phyloP scores from a whole-genome alignment of 2,113 vertebrate genomes.

The Limanda limanda region DNA sequence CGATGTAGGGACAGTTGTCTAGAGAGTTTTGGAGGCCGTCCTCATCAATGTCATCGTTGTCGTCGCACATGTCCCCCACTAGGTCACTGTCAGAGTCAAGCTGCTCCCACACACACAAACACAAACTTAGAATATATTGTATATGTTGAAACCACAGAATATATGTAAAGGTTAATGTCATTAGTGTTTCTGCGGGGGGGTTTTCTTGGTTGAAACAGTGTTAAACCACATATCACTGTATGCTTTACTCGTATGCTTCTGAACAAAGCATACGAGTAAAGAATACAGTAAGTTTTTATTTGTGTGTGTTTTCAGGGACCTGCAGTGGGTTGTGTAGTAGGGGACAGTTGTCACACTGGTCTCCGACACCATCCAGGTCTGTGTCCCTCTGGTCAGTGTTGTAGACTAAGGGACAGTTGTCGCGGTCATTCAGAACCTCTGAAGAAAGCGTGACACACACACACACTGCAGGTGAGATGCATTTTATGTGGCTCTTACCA shows the following conservation, averaged over 20 bases:
- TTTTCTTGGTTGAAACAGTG: too few relatives aligned
- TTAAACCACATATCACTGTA: too few relatives aligned
- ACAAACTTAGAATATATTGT: too few relatives aligned
- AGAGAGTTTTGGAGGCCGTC: constrained; percentile 97
- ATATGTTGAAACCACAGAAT: too few relatives aligned
- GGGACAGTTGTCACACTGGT: constrained; percentile 97
- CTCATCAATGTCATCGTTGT: constrained; percentile 94
- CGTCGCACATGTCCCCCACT: constrained; percentile 94
- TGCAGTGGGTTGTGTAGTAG: constrained; percentile 93
- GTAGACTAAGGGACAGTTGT: constrained; percentile 95
- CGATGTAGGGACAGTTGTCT: constrained; percentile 95
- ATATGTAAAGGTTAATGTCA: too few relatives aligned
- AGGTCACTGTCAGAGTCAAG: constrained; percentile 92
- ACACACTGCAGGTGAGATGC: not conserved
- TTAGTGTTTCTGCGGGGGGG: too few relatives aligned
- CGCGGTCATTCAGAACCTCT: constrained; percentile 94
- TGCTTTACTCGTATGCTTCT: not conserved
- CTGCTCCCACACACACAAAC: constrained; percentile 69
- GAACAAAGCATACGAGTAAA: too few relatives aligned
- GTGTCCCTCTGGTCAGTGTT: constrained; percentile 97
- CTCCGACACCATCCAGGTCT: constrained; percentile 93
- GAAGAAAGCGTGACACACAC: constrained; percentile 1
- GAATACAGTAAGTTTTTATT: not conserved
- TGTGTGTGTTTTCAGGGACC: constrained; percentile 73
- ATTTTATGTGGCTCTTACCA: not conserved